phyloP scores from a whole-genome alignment of 2,113 vertebrate genomes.

The Agapornis roseicollis region DNA sequence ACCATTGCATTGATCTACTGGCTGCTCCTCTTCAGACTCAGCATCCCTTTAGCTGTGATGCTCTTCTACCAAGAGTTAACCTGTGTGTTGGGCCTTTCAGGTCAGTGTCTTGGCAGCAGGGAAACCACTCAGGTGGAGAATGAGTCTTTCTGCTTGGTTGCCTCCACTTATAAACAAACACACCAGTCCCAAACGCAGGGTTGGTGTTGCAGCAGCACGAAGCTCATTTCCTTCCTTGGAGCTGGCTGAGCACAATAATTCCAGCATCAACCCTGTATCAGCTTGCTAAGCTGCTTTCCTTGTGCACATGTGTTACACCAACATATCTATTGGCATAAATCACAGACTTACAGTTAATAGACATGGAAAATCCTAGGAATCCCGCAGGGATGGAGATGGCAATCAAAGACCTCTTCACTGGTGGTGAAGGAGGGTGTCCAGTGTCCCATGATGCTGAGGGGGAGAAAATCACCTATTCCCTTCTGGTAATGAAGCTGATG shows the following conservation, averaged over 20 bases:
- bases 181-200: fast-evolving
- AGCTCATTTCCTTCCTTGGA: neutral
- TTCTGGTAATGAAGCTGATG: neutral
- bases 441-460: neutral
- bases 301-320: neutral
- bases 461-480: neutral
- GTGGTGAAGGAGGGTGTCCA: neutral
- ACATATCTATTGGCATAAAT: neutral
- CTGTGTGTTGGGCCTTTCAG: neutral
- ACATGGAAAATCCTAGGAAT: neutral
- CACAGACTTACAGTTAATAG: fast-evolving
- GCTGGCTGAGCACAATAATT: neutral
- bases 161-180: neutral
- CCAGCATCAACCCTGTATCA: fast-evolving
- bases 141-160: neutral
- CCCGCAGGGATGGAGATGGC: neutral
- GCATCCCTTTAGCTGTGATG: neutral
- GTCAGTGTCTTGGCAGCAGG: neutral
- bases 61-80: neutral
- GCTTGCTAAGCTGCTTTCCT: neutral
- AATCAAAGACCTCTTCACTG: neutral
- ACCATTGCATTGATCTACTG: fast-evolving
- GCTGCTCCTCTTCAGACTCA: neutral
- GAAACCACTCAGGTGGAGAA: neutral
- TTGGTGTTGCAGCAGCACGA: fast-evolving